Base-by-base conservation (phyloP, 64 coral and sea anemone species). In the Dendronephthya gigantea region DNA sequence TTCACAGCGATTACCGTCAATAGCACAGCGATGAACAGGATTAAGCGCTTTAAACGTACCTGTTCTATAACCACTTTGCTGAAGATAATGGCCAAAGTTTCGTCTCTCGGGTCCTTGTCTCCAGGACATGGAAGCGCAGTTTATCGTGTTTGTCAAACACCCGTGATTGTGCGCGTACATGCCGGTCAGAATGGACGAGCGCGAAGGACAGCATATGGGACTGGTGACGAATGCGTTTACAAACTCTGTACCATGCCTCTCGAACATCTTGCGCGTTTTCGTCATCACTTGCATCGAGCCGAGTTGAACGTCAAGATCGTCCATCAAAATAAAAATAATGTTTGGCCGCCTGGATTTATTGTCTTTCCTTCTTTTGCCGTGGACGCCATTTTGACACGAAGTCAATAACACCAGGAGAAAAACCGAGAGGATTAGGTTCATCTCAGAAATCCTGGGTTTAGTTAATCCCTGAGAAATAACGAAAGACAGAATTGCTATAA, bases 311-410 rank as follows among this genome's bases (percentile, higher is more conserved):
- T 79, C 72, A 35, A 79, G 72, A 79, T 79, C 72, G 72, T 79
- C 72, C 72, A 79, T 79, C 36, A 79, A 79, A 79, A 79, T 79
- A 33, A 79, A 79, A 79, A 79, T 79, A 79, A 79, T 79, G 72
- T 79, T 79, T 3, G 72, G 72, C 19, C 58, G 58, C 15, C 1
- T 36, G 19, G 72, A 39, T 9, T 79, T 79, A 29, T 1, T 66
- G 19, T 5, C 22, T n/a, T 30, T 79, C 29, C 72, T 34, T 19
- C 28, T 34, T 39, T 34, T 79, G 19, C 32, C 9, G 9, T 33
- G 14, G 36, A 39, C 72, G 72, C 32, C 36, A 39, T 79, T 29
- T 34, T 36, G 72, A 16, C 19, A 79, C 15, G 17, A 39, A 19
- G 72, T 36, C 30, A 79, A 2, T 17, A 39, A 33, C 6, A 79